A percentile compares a stretch with the other conserved stretches of the same genome.
phyloP scores from a whole-genome alignment of 2,797 vertebrate genomes.

The Amazonetta brasiliensis region DNA sequence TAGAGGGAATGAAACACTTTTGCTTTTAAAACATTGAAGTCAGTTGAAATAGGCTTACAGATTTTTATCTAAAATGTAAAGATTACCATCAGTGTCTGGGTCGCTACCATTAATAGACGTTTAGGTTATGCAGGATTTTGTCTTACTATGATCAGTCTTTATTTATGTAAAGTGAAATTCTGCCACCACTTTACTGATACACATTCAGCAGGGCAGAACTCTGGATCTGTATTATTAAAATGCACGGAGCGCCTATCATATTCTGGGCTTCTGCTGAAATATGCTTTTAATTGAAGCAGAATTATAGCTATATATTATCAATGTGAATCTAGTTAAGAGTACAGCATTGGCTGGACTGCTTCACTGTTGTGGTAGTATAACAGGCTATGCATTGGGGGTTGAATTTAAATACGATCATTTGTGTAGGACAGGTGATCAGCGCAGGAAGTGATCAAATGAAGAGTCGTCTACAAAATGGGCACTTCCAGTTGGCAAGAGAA shows the following conservation, averaged over 20 bases:
- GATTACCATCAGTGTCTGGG: slow-evolving; percentile 32
- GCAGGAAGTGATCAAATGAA: slow-evolving; percentile 23
- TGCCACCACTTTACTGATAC: slow-evolving; percentile 70
- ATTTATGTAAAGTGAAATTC: slow-evolving; percentile 79
- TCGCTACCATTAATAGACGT: slow-evolving; percentile 63
- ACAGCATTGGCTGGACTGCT: slow-evolving; percentile 31
- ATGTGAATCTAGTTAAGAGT: slow-evolving; percentile 66
- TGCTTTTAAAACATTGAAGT: slow-evolving; percentile 44
- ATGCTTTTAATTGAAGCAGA: slow-evolving; percentile 83
- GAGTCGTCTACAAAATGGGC: background rate
- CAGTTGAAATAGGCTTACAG: slow-evolving; percentile 15
- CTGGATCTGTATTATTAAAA: slow-evolving; percentile 78
- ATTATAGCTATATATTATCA: slow-evolving; percentile 77
- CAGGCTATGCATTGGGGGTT: slow-evolving; percentile 21
- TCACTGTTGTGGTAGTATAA: slow-evolving; percentile 5
- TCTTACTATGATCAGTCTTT: slow-evolving; percentile 80
- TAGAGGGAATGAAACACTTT: slow-evolving; percentile 19
- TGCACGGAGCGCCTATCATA: slow-evolving; percentile 72
- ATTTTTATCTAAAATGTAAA: slow-evolving; percentile 44
- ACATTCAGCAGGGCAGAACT: slow-evolving; percentile 69
- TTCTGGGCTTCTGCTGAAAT: slow-evolving; percentile 78
- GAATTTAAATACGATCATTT: slow-evolving; percentile 26
- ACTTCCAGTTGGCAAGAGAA: background rate
- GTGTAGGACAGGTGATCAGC: slow-evolving; percentile 13
- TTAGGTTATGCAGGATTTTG: slow-evolving; percentile 64